Evolutionary conservation across 2,888 invertebrate species (phyloP).

Genomic region (Augiades crinisus): DNA sequence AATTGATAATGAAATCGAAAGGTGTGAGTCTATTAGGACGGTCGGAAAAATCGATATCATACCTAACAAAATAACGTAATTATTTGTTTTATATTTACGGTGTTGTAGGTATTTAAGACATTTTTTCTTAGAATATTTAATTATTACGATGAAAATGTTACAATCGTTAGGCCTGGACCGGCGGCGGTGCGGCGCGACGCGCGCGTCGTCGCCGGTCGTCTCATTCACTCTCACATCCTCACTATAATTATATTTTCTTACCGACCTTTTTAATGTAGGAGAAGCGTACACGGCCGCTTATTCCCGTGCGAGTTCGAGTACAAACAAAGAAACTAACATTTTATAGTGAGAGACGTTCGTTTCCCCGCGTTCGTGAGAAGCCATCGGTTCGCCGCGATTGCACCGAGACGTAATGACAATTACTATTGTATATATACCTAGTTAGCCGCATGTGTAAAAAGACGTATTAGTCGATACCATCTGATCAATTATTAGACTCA

Average conservation of each 20-base stretch:
- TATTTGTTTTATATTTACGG: slow-evolving; percentile 82
- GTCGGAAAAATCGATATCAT: slow-evolving; percentile 78
- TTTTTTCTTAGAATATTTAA: slow-evolving; percentile 81
- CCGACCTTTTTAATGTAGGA: slow-evolving; percentile 76
- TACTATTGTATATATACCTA: slow-evolving; percentile 73
- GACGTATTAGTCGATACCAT: slow-evolving; percentile 66
- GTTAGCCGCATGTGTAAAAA: slow-evolving; percentile 78
- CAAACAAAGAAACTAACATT: slow-evolving; percentile 57
- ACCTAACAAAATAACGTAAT: slow-evolving; percentile 81
- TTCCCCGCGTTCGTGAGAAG: slow-evolving; percentile 77
- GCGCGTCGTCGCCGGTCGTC: slow-evolving; percentile 63
- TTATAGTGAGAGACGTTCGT: slow-evolving; percentile 72
- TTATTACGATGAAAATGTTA: slow-evolving; percentile 76
- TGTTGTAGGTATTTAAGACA: slow-evolving; percentile 81
- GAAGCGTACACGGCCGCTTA: slow-evolving; percentile 78
- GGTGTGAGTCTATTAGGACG: slow-evolving; percentile 78
- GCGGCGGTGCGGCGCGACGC: slow-evolving; percentile 52
- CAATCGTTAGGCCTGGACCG: slow-evolving; percentile 74
- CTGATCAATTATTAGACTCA: slow-evolving; percentile 79
- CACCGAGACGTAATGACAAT: slow-evolving; percentile 70
- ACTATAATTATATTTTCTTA: slow-evolving; percentile 81
- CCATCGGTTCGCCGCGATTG: slow-evolving; percentile 78
- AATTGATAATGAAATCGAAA: slow-evolving; percentile 80
- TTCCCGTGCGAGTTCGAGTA: slow-evolving; percentile 74
- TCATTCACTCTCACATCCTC: slow-evolving; percentile 78